These are phyloP conservation scores for Brachypalpus laphriformis DNA, from an alignment of 2,888 invertebrate genomes.

Conservation along the genomic window DNA sequence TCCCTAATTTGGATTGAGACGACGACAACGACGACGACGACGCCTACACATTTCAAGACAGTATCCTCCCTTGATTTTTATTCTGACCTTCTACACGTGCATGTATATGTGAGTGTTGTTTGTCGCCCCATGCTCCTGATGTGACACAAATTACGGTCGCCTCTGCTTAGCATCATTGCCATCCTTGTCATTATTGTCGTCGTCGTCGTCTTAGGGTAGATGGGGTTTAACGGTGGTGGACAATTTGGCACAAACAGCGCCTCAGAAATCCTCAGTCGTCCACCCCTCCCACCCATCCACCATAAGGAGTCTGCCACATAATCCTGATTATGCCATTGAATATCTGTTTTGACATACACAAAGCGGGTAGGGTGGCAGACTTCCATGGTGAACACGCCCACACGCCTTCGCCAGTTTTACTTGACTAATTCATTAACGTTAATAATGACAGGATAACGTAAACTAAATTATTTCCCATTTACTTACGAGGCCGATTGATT, in stretches of 20 bases:
- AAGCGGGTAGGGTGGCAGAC: not conserved
- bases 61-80: constrained; percentile 24
- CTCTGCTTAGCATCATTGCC: constrained; percentile 34
- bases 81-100: not conserved
- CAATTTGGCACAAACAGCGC: constrained; percentile 41
- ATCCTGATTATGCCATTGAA: constrained; percentile 64
- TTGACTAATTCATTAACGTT: constrained; percentile 70
- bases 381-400: constrained; percentile 18
- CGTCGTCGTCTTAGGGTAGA: not conserved
- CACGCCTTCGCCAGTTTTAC: constrained; percentile 22
- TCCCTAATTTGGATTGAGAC: constrained; percentile 31
- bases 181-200: constrained; percentile 24
- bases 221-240: constrained; percentile 24
- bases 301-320: constrained; percentile 36
- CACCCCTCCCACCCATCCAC: not conserved
- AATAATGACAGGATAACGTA: constrained; percentile 63
- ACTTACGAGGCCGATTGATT: constrained; percentile 45
- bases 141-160: constrained; percentile 60
- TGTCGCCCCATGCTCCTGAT: constrained; percentile 9
- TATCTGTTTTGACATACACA: constrained; percentile 47
- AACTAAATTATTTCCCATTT: constrained; percentile 58
- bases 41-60: constrained; percentile 44
- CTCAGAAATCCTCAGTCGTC: not conserved
- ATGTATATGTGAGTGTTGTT: not conserved
- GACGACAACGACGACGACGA: constrained; percentile 19